Conservation (phyloP, 2,113 vertebrate genomes). For the Oreochromis niloticus region DNA sequence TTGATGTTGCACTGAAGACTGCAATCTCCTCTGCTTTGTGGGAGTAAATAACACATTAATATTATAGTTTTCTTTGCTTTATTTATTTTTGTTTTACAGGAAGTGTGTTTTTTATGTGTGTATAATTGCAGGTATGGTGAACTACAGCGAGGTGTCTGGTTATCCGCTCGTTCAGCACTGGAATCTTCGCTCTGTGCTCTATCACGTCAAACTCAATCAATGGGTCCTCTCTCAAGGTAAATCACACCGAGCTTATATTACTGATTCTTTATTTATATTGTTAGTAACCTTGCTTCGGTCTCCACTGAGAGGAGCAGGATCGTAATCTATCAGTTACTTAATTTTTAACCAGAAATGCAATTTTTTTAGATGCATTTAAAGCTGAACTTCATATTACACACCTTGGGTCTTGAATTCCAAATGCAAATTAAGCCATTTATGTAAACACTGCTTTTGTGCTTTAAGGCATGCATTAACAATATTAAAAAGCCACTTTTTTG, state of each 20-base stretch:
- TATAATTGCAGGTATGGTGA: constrained; percentile 80
- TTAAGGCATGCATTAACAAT: not conserved
- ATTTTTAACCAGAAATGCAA: not conserved
- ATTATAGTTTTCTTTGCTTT: not conserved
- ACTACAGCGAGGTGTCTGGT: constrained; percentile 96
- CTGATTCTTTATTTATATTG: not conserved
- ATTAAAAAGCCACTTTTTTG: rapidly evolving
- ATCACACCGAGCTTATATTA: not conserved
- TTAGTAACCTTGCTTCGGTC: not conserved
- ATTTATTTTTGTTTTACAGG: not conserved
- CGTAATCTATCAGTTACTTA: not conserved
- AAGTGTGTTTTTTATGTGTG: not conserved
- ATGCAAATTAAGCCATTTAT: not conserved
- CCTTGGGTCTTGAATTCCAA: not conserved
- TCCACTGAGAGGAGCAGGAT: not conserved
- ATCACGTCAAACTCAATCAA: constrained; percentile 93
- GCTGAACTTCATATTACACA: not conserved
- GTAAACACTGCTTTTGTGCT: not conserved
- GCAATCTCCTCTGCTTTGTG: not conserved
- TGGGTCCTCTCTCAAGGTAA: constrained; percentile 91
- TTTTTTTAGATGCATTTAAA: not conserved
- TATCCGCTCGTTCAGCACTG: constrained; percentile 94
- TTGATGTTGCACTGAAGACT: constrained; percentile 9
- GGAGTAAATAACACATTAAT: not conserved
- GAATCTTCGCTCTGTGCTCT: constrained; percentile 89